Base-by-base conservation (phyloP, 2,888 invertebrate genomes). In the Pelosia muscerda region DNA sequence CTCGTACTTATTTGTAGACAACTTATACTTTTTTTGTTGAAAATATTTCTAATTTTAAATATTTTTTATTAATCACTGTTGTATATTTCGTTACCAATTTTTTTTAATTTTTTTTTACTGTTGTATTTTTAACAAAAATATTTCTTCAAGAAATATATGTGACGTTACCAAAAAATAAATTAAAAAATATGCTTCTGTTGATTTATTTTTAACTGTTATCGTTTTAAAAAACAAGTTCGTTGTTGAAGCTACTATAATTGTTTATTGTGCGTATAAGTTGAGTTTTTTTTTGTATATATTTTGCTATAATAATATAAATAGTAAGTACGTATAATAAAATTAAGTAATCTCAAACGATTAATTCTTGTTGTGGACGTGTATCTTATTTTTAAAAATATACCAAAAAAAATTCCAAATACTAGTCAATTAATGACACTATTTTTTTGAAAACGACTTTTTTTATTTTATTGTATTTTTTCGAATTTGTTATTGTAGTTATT, bases 341-440 rank as follows among this genome's bases (percentile, higher is more conserved):
- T 72, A 70, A 70, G 70, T 59, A 61, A 68, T 63, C 57, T 66
- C 58, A 58, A 66, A 70, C 26, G 58, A 56, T 66, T 59, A 11
- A 63, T 58, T 68, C 42, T 63, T 61, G 49, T 59, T 59, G 69
- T 65, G 62, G 25, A 67, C 25, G 49, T 65, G 63, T 58, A n/a
- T 57, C 58, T 71, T 62, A 19, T 58, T 72, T 79, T 63, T 26
- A 66, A 60, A 67, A 59, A 13, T n/a, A 59, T 65, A 65, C 66
- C 66, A 69, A 73, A 69, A 73, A 69, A 68, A 74, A 71, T 76
- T 58, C 69, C 59, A 66, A 54, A 67, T 69, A 67, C 72, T 75
- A 78, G 80, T 82, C 82, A 80, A 76, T 81, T 82, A 77, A 56
- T 69, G 68, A 79, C 66, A 55, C 58, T 66, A n/a, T 68, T 68